Evolutionary conservation across 2,113 vertebrate species (phyloP), one percentile per base, ranked within the genome.

Genomic region (Poicephalus meyeri): DNA sequence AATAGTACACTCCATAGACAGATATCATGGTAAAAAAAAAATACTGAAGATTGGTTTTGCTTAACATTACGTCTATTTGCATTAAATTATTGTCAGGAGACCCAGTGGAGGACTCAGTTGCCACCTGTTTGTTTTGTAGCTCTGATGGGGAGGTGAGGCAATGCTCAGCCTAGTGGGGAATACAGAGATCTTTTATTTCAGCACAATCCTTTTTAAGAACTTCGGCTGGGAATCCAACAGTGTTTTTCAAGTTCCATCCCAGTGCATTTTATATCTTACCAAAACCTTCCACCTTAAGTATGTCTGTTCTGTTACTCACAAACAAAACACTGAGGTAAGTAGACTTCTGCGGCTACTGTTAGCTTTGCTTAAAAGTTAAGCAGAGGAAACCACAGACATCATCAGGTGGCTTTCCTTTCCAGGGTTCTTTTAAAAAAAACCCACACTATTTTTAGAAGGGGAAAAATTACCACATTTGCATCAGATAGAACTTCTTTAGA

Each of bases 181-280:
- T 15, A 55, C 0, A 0, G 21, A 69, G 1, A 37, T 12, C 0
- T 23, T 37, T n/a, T 44, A 52, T 70, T 63, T 21, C 26, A 25
- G 13, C 13, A 41, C 24, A 70, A 20, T 21, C 17, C 2, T 69
- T 52, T 42, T 64, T 21, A 64, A 76, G 26, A 69, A 79, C 79
- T 80, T 71, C 39, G 69, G 21, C 8, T 42, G 29, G 29, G 72
- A 69, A 61, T 47, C 31, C 15, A 69, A 18, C 20, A 60, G 1
- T 13, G 9, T 68, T 89, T 89, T 68, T 14, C 29, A 82, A 52
- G 31, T 55, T 19, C 14, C 1, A 2, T 42, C 25, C 19, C 42
- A 52, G 29, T 21, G n/a, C 20, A 24, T 61, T 80, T 92, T 52
- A 19, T 8, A 25, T 52, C 33, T 65, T 37, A 47, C 4, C 6